These are phyloP conservation scores for Callimorpha dominula DNA, from an alignment of 2,888 invertebrate genomes.

Conservation along the genomic window DNA sequence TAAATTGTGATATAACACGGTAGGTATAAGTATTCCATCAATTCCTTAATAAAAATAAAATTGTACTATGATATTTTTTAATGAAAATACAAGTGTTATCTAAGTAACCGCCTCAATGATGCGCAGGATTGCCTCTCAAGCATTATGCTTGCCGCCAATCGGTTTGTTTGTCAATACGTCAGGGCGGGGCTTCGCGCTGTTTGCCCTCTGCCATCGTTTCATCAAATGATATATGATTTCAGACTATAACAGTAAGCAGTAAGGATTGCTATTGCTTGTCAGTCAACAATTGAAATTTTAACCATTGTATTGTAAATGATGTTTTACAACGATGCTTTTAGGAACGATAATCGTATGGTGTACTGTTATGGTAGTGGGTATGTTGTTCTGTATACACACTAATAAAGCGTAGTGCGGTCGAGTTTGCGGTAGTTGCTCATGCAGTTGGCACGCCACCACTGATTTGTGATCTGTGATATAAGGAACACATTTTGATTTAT, in stretches of 20 bases:
- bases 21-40: background rate
- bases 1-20: background rate
- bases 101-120: conserved; percentile 70
- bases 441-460: conserved; percentile 81
- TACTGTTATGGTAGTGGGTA: conserved; percentile 62
- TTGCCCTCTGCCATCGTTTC: conserved; percentile 45
- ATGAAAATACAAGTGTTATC: conserved; percentile 60
- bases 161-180: conserved; percentile 74
- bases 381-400: conserved; percentile 81
- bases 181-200: conserved; percentile 72
- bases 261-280: conserved; percentile 52
- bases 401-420: conserved; percentile 81
- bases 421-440: conserved; percentile 84
- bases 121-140: conserved; percentile 80
- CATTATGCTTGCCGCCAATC: conserved; percentile 74
- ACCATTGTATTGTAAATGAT: conserved; percentile 51
- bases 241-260: conserved; percentile 33
- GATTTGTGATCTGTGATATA: conserved; percentile 76
- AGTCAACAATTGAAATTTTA: conserved; percentile 34
- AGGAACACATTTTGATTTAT: conserved; percentile 47
- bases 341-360: conserved; percentile 56
- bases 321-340: conserved; percentile 56
- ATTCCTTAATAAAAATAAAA: background rate
- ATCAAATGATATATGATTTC: conserved; percentile 17
- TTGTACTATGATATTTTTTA: background rate